Conservation (phyloP, 2,888 invertebrate species). For the Tanypteryx hageni region DNA sequence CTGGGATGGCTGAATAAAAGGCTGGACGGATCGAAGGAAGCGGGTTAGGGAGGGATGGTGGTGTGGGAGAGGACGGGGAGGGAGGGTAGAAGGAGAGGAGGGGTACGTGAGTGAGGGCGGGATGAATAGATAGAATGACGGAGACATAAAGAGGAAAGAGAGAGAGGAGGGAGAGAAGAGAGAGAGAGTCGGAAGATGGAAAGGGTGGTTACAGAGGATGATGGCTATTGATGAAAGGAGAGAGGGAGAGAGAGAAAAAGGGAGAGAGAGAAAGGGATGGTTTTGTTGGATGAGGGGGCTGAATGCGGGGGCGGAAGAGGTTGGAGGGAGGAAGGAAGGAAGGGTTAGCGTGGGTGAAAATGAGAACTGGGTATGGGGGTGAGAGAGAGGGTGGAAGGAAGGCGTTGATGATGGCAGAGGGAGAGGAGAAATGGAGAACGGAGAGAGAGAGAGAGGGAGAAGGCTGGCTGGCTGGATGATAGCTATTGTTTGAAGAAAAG, state of each 20-base stretch:
- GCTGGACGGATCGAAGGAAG: background rate
- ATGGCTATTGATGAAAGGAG: no score
- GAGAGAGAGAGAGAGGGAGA: background rate
- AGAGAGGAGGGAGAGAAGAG: background rate
- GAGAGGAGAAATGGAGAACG: background rate
- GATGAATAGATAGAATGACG: background rate
- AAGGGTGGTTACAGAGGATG: no score
- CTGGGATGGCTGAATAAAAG: slow-evolving; percentile 26
- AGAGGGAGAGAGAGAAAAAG: no score
- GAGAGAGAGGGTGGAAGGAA: background rate
- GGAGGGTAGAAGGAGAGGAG: background rate
- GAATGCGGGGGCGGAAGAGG: no score
- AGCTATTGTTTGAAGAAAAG: slow-evolving; percentile 16
- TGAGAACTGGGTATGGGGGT: background rate
- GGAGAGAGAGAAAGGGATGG: no score
- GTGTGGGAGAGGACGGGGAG: background rate
- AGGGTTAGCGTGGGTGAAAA: background rate
- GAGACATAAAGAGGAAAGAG: background rate
- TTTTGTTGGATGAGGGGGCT: no score
- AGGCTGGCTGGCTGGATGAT: slow-evolving; percentile 13
- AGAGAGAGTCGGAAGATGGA: background rate
- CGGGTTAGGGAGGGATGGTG: background rate
- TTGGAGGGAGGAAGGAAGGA: background rate
- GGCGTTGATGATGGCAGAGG: background rate
- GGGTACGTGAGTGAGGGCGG: background rate